Base-by-base conservation (phyloP, 2,888 invertebrate species). In the Papilio gigon region DNA sequence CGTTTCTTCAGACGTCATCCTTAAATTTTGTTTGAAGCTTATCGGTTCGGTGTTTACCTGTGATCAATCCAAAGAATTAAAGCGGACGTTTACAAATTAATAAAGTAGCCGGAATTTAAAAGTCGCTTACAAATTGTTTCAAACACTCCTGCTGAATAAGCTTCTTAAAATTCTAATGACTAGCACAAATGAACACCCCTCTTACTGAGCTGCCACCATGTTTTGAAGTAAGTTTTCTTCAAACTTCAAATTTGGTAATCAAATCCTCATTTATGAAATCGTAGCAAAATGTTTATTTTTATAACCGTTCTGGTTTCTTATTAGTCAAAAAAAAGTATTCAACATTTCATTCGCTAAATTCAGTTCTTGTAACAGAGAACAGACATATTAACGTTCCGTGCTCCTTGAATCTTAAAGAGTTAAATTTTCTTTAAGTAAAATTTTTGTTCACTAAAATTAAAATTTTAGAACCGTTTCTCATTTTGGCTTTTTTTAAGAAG, bases 81-180 rank as follows among this genome's bases (percentile, higher is more conserved):
- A 44, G 3, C 5, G 44, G 6, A 17, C 12, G 17, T 44, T 9
- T n/a, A 3, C 2, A 33, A 30, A 40, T 30, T 22, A 1, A 8
- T 20, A n/a, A n/a, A n/a, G n/a, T 37, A 25, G 2, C 1, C 3
- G 2, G 2, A 33, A 14, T 37, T 12, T 50, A 20, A 60, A 67
- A 37, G 42, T 25, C 73, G 88, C 91, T 89, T 80, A 91, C 92
- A 86, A 89, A 81, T 90, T 91, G 89, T 90, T 85, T 89, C 90
- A 92, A 92, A 92, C 92, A 92, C 92, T 89, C 92, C 78, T 82
- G 85, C 90, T 83, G 84, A 90, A 86, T 91, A 91, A 91, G 92
- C 91, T 84, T 88, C 84, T 70, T 74, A 74, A 80, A 81, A 81
- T 83, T 84, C 84, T 87, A 84, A 86, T 86, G 84, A 89, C 84